Conservation (phyloP, 2,113 vertebrate genomes). For the Rynchops niger region DNA sequence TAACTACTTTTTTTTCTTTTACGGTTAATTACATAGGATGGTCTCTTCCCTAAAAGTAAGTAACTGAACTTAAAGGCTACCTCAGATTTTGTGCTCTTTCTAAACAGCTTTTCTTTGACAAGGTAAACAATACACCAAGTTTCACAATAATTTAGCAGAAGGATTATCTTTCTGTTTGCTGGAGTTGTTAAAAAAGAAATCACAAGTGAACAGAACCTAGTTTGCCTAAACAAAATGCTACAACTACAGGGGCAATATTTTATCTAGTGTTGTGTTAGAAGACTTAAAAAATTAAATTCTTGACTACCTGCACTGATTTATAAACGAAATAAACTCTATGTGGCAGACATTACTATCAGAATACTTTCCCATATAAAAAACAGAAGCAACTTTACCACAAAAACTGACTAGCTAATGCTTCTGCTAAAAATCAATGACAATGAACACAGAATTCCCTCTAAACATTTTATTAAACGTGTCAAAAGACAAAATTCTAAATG, state of each 20-base stretch:
- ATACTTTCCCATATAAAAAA: not conserved
- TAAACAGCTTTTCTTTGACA: not conserved
- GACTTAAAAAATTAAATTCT: not conserved
- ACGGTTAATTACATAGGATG: not conserved
- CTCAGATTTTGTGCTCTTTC: not conserved
- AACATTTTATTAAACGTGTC: not conserved
- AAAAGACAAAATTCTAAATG: not conserved
- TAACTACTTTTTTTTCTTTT: not conserved
- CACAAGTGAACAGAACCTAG: not conserved
- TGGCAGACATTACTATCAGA: not conserved
- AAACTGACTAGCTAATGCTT: not conserved
- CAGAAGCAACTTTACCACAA: not conserved
- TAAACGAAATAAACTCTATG: not conserved
- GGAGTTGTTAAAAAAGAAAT: not conserved
- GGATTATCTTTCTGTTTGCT: not conserved
- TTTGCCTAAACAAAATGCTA: not conserved
- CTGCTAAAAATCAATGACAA: not conserved
- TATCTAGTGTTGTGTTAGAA: not conserved
- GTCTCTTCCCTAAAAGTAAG: not conserved
- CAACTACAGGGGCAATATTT: not conserved
- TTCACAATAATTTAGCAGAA: not conserved
- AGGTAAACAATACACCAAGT: not conserved
- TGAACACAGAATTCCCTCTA: not conserved
- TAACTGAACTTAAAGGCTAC: not conserved
- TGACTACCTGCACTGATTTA: not conserved